Base-by-base conservation (phyloP, 2,888 invertebrate genomes). In the Patella depressa region DNA sequence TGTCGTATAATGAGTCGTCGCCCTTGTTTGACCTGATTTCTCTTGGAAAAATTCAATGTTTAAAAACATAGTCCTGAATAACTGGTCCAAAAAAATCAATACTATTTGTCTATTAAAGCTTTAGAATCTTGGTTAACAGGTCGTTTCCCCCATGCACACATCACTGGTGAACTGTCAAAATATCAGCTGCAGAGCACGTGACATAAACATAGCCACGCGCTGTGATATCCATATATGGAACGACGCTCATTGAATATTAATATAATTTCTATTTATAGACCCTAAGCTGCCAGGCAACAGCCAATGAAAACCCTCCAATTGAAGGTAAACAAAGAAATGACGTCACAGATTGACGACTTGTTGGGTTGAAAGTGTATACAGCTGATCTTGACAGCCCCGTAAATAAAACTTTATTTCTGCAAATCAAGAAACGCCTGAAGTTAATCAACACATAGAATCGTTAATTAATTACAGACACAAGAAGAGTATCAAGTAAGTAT, bases 201-300 rank as follows among this genome's bases (percentile, higher is more conserved):
- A 82, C 76, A 74, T 81, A 80, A 81, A 80, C 81, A 82, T 77
- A 57, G 72, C 73, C 78, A 78, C 72, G 80, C 80, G 79, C 72
- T 69, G 59, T 57, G n/a, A 53, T 19, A 59, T 29, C 82, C 82
- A 73, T 81, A 79, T 53, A 81, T 29, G 81, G 81, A 73, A 77
- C 54, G 34, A 65, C 53, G 69, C 55, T 78, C 83, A 72, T 86
- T 88, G 78, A 86, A 86, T 88, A 88, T 88, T 82, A 81, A 87
- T 83, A 70, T 80, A 75, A 57, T 82, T 71, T 72, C 81, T 85
- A 85, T 82, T 79, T 72, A 71, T 76, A 78, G 69, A 70, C 73
- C 24, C n/a, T 45, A 70, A 73, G 55, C 19, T 73, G 77, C 75
- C 55, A 14, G 12, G 19, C 54, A 19, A 71, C 77, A 79, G 70